Evolutionary conservation across 1,140 invertebrate species (phyloP).

Genomic region (Littorina saxatilis): DNA sequence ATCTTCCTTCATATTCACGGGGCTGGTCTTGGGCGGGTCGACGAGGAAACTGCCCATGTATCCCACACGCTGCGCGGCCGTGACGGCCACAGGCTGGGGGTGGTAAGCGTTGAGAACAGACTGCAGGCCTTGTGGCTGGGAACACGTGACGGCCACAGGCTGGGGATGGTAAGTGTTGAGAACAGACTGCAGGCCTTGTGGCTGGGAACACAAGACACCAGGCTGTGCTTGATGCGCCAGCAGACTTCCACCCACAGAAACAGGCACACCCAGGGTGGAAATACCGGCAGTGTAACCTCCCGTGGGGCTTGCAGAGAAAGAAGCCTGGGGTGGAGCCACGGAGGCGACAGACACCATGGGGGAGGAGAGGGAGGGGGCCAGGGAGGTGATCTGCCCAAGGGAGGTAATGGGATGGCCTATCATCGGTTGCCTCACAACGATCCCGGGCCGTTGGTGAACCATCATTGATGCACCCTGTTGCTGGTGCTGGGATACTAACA

Average conservation of each 20-base stretch:
- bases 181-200: too few species aligned
- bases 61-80: neutral
- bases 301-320: neutral
- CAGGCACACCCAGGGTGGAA: neutral
- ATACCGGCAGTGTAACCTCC: neutral
- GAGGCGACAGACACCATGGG: too few species aligned
- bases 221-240: neutral
- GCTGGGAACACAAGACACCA: neutral
- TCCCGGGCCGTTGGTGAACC: too few species aligned
- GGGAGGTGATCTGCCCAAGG: too few species aligned
- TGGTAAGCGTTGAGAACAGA: neutral
- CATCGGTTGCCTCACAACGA: neutral
- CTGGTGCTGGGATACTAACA: neutral
- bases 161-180: neutral
- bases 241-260: neutral
- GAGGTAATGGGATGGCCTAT: too few species aligned
- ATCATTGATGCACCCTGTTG: too few species aligned
- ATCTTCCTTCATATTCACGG: neutral
- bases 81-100: neutral
- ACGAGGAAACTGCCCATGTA: constrained; percentile 41
- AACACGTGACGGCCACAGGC: neutral
- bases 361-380: too few species aligned
- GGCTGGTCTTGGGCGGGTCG: neutral
- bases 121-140: too few species aligned
- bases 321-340: too few species aligned